Base-by-base conservation (phyloP, 2,113 vertebrate species). In the Ctenodactylus gundi region DNA sequence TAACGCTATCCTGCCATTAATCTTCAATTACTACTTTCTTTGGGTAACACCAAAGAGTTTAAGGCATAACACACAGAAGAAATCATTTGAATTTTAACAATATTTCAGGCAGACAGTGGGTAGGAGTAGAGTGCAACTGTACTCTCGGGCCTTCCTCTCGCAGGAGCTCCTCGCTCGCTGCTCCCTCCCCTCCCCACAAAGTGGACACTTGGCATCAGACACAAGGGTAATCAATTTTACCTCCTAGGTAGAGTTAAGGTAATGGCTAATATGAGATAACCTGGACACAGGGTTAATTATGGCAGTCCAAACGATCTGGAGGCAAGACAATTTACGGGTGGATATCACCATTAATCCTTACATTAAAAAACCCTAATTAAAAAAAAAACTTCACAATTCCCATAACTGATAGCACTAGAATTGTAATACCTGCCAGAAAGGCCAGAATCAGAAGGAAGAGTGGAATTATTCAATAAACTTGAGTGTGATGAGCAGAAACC, bases 381-480 rank as follows among this genome's bases (percentile, higher is more conserved):
- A 21, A 49, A 80, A 25, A 75, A 88, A 95, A 34, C 96, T 89
- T 60, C 80, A 92, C 73, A 96, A 62, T 96, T 97, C 75, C 87
- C 49, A 25, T 97, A 97, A 97, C 97, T 97, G 98, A 97, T 65
- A 96, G 83, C 96, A 73, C 44, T 97, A 39, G 96, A 97, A 98
- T 97, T 97, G 96, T 49, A 44, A 68, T 95, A 41, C 92, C 85
- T 90, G 41, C 27, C 44, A 94, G 44, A 51, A 8, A 67, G 57
- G 73, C 72, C 94, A 70, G 94, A 90, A 95, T 17, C 80, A 84
- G 46, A 41, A 94, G 7, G 60, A 94, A 95, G 93, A 73, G 82
- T 46, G 36, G 97, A 95, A 98, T 94, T 94, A 96, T 39, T 41
- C 87, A 75, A 81, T 94, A 91, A 96, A 85, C 68, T 73, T 65